Evolutionary conservation across 2,888 invertebrate genomes (phyloP), one percentile per base, ranked within the genome.

Genomic region (Eupithecia subfuscata): DNA sequence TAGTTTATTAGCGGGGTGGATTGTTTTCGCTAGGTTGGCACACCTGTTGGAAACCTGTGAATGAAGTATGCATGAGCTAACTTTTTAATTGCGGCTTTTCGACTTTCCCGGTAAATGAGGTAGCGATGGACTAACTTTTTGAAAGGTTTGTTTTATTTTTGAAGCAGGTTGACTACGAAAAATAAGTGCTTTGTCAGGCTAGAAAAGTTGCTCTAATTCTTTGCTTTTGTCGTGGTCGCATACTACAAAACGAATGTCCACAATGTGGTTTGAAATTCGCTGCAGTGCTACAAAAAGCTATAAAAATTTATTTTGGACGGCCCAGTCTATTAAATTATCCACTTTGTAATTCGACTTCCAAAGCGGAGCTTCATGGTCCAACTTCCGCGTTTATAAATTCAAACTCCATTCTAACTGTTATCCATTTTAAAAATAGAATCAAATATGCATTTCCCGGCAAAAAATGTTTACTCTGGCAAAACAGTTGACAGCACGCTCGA

Each of bases 1-100:
- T 73, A 73, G 52, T 77, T 75, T 81, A 83, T 82, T 79, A 76
- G 80, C 75, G 77, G 81, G 78, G 76, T 76, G 79, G 40, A 69
- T 63, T 75, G 75, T 75, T 77, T 77, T 77, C 67, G 63, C 68
- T 60, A 73, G 72, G 76, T 77, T 71, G 70, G 63, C 77, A 71
- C 75, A 77, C 77, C 77, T 77, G 77, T 77, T 74, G 75, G 72
- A n/a, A 65, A 67, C 68, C 68, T 67, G 67, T 67, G 67, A 76
- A 52, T 45, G 25, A 60, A 71, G 52, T 75, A 75, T 71, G 72
- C 68, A 77, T 73, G 68, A 52, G 69, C 12, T 65, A 71, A 76
- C 76, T 74, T 75, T 71, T 52, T 74, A 69, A 75, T 69, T 71
- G 74, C 65, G 76, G 69, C 71, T 69, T 71, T 76, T 69, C 16